Evolutionary conservation across 2,797 vertebrate genomes (phyloP).

Genomic region (Gobio occitaniae): DNA sequence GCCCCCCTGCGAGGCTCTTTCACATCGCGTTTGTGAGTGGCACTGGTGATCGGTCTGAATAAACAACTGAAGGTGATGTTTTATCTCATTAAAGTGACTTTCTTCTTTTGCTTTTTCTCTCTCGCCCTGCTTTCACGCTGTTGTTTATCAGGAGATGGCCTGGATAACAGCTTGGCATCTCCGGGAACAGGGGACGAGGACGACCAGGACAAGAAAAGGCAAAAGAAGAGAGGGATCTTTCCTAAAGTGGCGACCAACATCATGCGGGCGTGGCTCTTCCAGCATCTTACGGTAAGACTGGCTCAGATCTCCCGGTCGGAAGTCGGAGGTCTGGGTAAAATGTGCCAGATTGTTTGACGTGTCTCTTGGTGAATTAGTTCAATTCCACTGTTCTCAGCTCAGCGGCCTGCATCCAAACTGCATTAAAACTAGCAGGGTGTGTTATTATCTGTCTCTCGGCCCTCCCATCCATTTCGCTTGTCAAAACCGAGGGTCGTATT

Average conservation of each 20-base stretch:
- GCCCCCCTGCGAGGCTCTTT: constrained; percentile 29
- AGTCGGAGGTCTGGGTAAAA: neutral
- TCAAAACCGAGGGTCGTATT: constrained; percentile 16
- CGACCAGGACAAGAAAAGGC: constrained; percentile 95
- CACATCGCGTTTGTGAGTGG: constrained; percentile 34
- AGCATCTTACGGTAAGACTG: constrained; percentile 93
- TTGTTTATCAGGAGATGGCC: constrained; percentile 84
- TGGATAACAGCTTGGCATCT: constrained; percentile 94
- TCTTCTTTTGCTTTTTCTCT: constrained; percentile 46
- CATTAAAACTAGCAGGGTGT: constrained; percentile 47
- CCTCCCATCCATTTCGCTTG: constrained; percentile 13
- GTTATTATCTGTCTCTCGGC: constrained; percentile 29
- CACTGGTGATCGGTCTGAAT: constrained; percentile 38
- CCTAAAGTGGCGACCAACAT: constrained; percentile 84
- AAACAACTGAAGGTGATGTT: constrained; percentile 45
- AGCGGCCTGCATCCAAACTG: constrained; percentile 58
- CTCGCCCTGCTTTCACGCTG: constrained; percentile 47
- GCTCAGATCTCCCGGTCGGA: neutral
- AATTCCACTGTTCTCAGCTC: constrained; percentile 30
- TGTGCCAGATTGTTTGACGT: neutral
- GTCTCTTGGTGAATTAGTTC: constrained; percentile 21
- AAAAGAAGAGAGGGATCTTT: constrained; percentile 98
- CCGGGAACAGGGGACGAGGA: constrained; percentile 95
- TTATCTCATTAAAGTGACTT: constrained; percentile 44
- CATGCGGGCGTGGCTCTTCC: constrained; percentile 87